Evolutionary conservation across 2,113 vertebrate genomes (phyloP).

Genomic region (Hippopotamus amphibius): DNA sequence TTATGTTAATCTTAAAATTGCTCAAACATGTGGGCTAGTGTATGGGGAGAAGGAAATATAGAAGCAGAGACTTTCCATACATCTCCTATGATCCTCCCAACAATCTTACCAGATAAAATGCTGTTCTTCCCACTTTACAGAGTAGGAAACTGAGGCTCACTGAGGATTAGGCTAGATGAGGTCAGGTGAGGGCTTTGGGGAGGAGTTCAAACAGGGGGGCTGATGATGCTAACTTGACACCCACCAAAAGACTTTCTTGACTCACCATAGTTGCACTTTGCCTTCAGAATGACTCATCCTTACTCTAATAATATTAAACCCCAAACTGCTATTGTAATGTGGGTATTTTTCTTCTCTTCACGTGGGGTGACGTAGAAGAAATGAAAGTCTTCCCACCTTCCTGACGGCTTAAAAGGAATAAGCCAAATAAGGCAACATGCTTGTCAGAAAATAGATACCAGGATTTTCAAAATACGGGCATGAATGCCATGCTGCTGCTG

Average conservation of each 20-base stretch:
- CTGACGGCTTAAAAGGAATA: slow-evolving; percentile 30
- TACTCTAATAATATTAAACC: not conserved
- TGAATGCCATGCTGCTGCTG: not conserved
- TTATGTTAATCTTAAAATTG: not conserved
- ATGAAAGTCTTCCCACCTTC: slow-evolving; percentile 41
- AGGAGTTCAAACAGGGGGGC: not conserved
- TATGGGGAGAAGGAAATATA: not conserved
- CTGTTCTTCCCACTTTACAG: not conserved
- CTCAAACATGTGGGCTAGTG: not conserved
- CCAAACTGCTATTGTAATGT: not conserved
- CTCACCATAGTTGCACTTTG: not conserved
- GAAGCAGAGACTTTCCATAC: not conserved
- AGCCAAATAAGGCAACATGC: not conserved
- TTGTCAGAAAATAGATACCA: not conserved
- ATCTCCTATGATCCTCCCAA: not conserved
- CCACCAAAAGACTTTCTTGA: not conserved
- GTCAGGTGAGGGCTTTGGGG: not conserved
- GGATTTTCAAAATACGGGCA: not conserved
- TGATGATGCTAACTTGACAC: not conserved
- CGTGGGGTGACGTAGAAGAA: not conserved
- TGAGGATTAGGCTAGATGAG: not conserved
- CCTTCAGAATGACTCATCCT: slow-evolving; percentile 38
- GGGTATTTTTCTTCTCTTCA: not conserved
- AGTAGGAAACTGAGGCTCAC: not conserved
- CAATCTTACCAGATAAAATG: not conserved